These are phyloP conservation scores for Gobio gobio DNA, from an alignment of 2,113 vertebrate species.

Conservation along the genomic window DNA sequence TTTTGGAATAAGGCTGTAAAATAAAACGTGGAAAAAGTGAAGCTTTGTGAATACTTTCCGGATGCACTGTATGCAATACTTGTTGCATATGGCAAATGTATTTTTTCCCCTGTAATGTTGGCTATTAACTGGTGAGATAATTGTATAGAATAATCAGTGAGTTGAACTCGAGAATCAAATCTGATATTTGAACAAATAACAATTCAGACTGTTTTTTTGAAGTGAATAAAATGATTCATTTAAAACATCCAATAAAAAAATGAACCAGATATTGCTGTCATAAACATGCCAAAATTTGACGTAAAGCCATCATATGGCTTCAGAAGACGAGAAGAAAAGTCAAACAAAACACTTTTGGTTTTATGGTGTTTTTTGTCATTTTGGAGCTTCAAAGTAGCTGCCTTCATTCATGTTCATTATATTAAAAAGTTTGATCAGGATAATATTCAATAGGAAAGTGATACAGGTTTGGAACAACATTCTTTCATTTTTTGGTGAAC, in stretches of 20 bases:
- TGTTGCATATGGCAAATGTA: no score
- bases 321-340: background rate
- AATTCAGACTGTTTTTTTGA: background rate
- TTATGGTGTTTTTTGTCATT: background rate
- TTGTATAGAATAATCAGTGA: background rate
- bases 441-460: background rate
- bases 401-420: background rate
- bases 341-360: background rate
- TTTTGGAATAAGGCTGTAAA: no score
- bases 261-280: background rate
- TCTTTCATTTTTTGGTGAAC: background rate
- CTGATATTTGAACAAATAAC: background rate
- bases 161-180: background rate
- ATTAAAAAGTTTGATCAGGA: background rate
- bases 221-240: background rate
- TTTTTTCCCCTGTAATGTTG: background rate
- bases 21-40: no score
- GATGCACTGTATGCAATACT: no score
- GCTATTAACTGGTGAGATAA: background rate
- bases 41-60: no score
- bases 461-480: background rate
- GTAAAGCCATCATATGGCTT: background rate
- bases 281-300: background rate
- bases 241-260: background rate
- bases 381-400: background rate